Evolutionary conservation across 2,113 vertebrate genomes (phyloP), one percentile per base, ranked within the genome.

Genomic region (Nematolebias whitei): DNA sequence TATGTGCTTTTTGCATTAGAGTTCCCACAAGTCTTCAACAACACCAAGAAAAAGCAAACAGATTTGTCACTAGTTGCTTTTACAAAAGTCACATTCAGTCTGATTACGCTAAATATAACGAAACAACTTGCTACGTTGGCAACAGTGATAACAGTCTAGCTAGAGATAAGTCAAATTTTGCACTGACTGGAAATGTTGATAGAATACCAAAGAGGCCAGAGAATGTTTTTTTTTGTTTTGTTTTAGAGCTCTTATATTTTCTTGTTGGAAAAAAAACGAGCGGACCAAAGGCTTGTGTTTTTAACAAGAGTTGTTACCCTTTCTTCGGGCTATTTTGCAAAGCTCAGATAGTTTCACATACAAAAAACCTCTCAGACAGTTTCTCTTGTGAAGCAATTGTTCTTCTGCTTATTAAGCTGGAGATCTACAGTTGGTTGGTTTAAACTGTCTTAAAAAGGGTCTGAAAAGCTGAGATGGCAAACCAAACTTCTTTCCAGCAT

Each of bases 121-220:
- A n/a, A n/a, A n/a, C n/a, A n/a, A n/a, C n/a, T n/a, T n/a, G n/a
- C n/a, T n/a, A 29, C 26, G 7, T 29, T 29, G 26, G 26, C 26
- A 29, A 29, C 26, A 29, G 3, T 29, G 26, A 7, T 29, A 29
- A 4, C 26, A 29, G 26, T 29, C 26, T 29, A 29, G 3, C 26
- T 29, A 7, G 26, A 29, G 7, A 4, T 29, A 73, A 85, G 79
- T 83, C 83, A 85, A 83, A 89, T 74, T 82, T 82, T 86, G n/a
- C n/a, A n/a, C n/a, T n/a, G 85, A 88, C 76, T 75, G 78, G 80
- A 71, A 82, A 86, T 85, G 82, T 58, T 11, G 1, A 54, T 71
- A 72, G 87, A 86, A 87, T 87, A 82, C 77, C 84, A 81, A 88
- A 80, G 56, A 83, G 73, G 60, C 61, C 67, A 49, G 63, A 44